These are phyloP conservation scores for Pseudanteris insignis DNA, from an alignment of 2,888 invertebrate genomes.

Conservation along the genomic window DNA sequence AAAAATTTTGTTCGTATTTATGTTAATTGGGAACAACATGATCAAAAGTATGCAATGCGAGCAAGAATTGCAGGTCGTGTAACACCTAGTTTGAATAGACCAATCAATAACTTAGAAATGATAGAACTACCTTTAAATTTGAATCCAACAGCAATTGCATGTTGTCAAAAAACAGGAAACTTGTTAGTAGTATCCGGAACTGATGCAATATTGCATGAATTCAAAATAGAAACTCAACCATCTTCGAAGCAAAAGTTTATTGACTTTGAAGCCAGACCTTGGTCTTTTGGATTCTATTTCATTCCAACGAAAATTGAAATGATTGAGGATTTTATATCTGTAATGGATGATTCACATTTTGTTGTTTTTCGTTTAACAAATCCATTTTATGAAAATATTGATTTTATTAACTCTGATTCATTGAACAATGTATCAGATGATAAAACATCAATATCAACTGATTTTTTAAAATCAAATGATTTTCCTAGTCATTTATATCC, in stretches of 20 bases:
- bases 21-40: conserved; percentile 75
- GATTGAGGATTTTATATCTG: conserved; percentile 76
- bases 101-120: conserved; percentile 75
- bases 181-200: conserved; percentile 66
- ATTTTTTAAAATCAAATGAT: conserved; percentile 50
- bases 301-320: conserved; percentile 71
- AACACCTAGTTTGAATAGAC: conserved; percentile 75
- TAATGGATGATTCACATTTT: conserved; percentile 71
- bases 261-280: conserved; percentile 75
- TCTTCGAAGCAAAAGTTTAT: conserved; percentile 75
- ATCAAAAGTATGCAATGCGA: conserved; percentile 69
- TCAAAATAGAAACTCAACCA: conserved; percentile 74
- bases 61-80: conserved; percentile 80
- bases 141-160: conserved; percentile 72
- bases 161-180: conserved; percentile 71
- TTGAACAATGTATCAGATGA: conserved; percentile 55
- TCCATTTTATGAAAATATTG: conserved; percentile 61
- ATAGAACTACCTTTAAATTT: conserved; percentile 76
- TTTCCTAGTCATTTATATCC: conserved; percentile 35
- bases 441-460: conserved; percentile 58
- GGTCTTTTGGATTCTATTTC: conserved; percentile 74
- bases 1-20: conserved; percentile 75
- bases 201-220: conserved; percentile 70
- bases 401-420: conserved; percentile 57
- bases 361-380: conserved; percentile 70